phyloP scores from a whole-genome alignment of 2,113 vertebrate species.

The Centrocercus urophasianus region DNA sequence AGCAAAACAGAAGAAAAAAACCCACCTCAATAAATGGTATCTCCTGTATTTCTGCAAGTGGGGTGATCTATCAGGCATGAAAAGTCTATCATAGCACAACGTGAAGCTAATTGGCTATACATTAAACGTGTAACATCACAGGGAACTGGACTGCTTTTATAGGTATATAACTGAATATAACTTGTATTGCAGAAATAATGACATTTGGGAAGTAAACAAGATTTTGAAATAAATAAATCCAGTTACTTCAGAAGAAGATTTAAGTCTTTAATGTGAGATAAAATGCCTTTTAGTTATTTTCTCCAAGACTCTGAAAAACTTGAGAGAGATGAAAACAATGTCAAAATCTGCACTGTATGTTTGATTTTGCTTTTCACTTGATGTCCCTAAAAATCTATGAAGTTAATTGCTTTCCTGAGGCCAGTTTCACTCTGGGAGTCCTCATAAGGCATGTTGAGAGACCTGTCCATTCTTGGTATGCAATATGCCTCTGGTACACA shows the following conservation, averaged over 20 bases:
- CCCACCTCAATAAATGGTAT: neutral
- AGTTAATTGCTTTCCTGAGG: neutral
- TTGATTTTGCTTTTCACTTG: neutral
- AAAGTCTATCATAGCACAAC: neutral
- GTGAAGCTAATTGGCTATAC: neutral
- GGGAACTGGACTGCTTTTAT: neutral
- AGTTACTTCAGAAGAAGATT: neutral
- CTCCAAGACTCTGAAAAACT: neutral
- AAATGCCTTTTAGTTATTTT: neutral
- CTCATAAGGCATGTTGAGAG: neutral
- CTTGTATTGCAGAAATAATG: neutral
- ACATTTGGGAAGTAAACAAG: neutral
- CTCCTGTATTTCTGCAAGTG: neutral
- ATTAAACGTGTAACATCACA: neutral
- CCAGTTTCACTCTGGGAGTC: neutral
- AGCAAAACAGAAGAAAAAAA: neutral
- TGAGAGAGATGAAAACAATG: neutral
- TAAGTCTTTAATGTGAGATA: neutral
- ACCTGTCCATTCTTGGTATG: rapidly evolving
- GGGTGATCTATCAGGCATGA: neutral
- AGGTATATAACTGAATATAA: neutral
- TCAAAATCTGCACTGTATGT: neutral
- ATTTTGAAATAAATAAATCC: neutral
- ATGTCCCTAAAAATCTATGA: neutral
- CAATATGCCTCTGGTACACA: neutral